Evolutionary conservation across 2,113 vertebrate genomes (phyloP), one percentile per base, ranked within the genome.

Genomic region (Pungitius pungitius): DNA sequence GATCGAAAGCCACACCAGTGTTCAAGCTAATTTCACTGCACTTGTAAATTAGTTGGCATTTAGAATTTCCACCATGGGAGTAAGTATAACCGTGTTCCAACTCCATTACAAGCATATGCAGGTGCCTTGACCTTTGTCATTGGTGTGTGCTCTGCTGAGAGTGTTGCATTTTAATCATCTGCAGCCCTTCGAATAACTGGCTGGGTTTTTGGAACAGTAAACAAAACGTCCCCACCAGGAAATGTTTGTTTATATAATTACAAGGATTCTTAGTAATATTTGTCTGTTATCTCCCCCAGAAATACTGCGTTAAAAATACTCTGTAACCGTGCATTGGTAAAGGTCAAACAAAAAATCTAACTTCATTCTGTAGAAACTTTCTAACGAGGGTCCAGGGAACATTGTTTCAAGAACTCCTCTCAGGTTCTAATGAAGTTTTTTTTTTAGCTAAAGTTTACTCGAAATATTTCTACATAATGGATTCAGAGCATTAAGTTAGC

Each of bases 1-100:
- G 81, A 84, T 87, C 14, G 67, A 89, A 78, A 77, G 64, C 81
- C 52, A 63, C 56, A 33, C 56, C 68, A 61, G 71, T 3, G 2
- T 62, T 80, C 20, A 27, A 57, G 74, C 64, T 86, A 75, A 88
- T 85, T 78, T 75, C 51, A 78, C 75, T 68, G 60, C 54, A 65
- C 60, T 76, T 69, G 80, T 68, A 61, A 86, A 80, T 81, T 40
- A 78, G 63, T 52, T 82, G 75, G 72, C 83, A 84, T 84, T 87
- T 84, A 73, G 68, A 77, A 75, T 78, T 72, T 66, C 54, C 62
- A 47, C 66, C 49, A 55, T 40, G 55, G 70, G 54, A 75, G 61
- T 61, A 45, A 70, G 47, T 62, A 26, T 43, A 79, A 84, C 55
- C 27, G 2, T 69, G 79, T 71, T 73, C 63, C 58, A 56, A 64